Evolutionary conservation across 2,888 invertebrate genomes (phyloP), one percentile per base, ranked within the genome.

Genomic region (Scaptodrosophila latifasciaeformis): DNA sequence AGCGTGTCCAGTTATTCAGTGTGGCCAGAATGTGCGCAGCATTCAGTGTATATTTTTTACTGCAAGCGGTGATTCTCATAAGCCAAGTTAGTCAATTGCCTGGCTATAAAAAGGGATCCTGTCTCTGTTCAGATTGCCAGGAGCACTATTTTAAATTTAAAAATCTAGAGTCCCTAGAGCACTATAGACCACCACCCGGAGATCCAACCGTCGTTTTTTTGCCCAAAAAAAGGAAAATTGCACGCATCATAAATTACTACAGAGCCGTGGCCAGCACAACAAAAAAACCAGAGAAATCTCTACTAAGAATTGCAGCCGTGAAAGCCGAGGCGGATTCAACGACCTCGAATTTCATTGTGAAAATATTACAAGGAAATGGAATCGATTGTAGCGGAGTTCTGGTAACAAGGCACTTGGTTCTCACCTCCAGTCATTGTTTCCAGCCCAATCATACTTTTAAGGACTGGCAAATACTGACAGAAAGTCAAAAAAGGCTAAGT

Each of bases 1-100:
- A 59, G 66, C 69, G 55, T 58, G 61, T 60, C 66, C 58, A 43
- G 47, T 42, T 63, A 68, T 63, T 59, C 62, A 55, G 37, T 7
- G 24, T 24, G 7, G 24, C 44, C 54, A 42, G 49, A 56, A 65
- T 63, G 54, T 54, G 54, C 57, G 50, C 55, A 50, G 53, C 54
- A 45, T 40, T 54, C n/a, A n/a, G n/a, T 68, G 56, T 55, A 49
- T 54, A 43, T 54, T 37, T 60, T 39, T 54, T 49, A 24, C 49
- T 43, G 47, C 39, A 60, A 48, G 27, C 50, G 55, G 24, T 24
- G 24, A 7, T 3, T 7, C 24, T 24, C 24, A 24, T 24, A 24
- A 24, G 24, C 24, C 7, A 24, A 3, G 4, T 5, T 3, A 3
- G 24, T 24, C 3, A 24, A 7, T 5, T 24, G 3, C 4, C 24